Evolutionary conservation across 2,113 vertebrate species (phyloP).

Genomic region (Nycticorax nycticorax): DNA sequence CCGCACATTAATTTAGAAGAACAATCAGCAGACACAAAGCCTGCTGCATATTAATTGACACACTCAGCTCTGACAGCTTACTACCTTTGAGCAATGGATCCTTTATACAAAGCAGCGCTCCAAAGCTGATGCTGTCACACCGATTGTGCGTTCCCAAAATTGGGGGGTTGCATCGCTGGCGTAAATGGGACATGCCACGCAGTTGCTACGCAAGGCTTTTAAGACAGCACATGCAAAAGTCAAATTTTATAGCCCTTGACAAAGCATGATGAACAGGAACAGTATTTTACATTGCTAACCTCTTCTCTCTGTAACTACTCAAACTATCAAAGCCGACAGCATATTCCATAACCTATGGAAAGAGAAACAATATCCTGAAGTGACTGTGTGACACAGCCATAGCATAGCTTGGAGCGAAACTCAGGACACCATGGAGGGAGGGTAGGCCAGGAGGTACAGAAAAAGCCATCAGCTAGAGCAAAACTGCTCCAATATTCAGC

Average conservation of each 20-base stretch:
- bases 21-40: constrained; percentile 21
- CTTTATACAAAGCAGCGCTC: background rate
- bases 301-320: background rate
- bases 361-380: background rate
- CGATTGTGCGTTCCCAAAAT: background rate
- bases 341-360: background rate
- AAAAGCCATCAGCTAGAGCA: background rate
- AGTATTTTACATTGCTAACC: background rate
- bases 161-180: background rate
- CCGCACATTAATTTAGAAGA: background rate
- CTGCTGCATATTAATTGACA: background rate
- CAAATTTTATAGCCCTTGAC: background rate
- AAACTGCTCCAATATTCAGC: background rate
- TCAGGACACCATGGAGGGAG: background rate
- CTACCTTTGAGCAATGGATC: background rate
- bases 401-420: background rate
- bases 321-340: background rate
- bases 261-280: background rate
- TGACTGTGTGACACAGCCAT: fast-evolving
- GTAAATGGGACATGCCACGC: fast-evolving
- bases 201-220: background rate
- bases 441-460: background rate
- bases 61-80: background rate
- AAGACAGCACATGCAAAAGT: background rate
- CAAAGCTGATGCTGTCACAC: background rate